These are phyloP conservation scores for Heterochromis multidens DNA, from an alignment of 2,113 vertebrate species.

Conservation along the genomic window DNA sequence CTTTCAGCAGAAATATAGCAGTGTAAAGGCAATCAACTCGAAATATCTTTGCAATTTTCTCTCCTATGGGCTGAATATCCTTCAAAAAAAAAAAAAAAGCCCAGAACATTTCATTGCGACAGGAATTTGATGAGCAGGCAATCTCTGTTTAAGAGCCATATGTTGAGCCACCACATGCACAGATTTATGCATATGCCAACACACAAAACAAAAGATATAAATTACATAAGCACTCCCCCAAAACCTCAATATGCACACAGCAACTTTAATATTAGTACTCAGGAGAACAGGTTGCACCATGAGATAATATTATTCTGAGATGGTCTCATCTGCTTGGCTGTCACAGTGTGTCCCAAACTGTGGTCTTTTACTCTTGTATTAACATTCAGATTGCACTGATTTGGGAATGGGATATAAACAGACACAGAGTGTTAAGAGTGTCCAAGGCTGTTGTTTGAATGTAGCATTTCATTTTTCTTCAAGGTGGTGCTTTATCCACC, in stretches of 20 bases:
- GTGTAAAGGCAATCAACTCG: conserved; percentile 52
- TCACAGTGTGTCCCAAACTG: background rate
- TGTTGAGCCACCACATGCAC: background rate
- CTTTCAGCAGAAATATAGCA: conserved; percentile 32
- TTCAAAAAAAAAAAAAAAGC: background rate
- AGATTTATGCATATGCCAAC: background rate
- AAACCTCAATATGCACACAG: background rate
- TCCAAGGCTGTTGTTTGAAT: background rate
- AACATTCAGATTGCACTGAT: background rate
- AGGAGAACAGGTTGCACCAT: conserved; percentile 11
- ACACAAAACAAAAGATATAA: background rate
- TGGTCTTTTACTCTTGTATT: background rate
- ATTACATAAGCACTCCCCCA: background rate
- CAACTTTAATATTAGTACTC: background rate
- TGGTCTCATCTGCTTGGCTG: background rate
- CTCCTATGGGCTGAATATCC: conserved; percentile 18
- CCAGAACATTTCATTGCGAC: conserved; percentile 25
- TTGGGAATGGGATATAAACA: background rate
- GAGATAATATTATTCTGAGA: background rate
- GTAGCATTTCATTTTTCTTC: background rate
- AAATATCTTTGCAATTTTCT: conserved; percentile 59
- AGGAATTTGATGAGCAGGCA: conserved; percentile 10
- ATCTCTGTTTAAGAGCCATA: background rate
- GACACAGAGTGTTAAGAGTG: background rate
- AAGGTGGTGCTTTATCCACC: background rate